Evolutionary conservation across 2,113 vertebrate species (phyloP).

Genomic region (Corydoras maculifer): DNA sequence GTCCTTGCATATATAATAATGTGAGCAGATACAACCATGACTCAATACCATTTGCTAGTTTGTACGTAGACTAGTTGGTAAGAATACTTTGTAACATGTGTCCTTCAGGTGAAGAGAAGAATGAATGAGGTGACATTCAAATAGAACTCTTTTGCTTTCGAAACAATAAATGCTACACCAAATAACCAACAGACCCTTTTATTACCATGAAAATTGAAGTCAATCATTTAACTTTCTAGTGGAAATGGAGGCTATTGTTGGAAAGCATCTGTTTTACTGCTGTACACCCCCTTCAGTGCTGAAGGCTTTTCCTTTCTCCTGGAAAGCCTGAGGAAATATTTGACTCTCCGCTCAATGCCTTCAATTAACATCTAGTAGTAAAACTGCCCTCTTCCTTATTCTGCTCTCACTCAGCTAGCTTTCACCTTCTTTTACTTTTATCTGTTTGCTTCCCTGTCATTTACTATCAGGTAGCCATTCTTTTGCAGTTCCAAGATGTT

Average conservation of each 20-base stretch:
- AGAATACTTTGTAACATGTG: neutral
- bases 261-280: constrained; percentile 59
- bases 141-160: constrained; percentile 13
- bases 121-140: constrained; percentile 1
- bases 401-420: constrained; percentile 46
- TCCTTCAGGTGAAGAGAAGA: neutral
- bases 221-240: constrained; percentile 41
- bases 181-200: constrained; percentile 28
- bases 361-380: constrained; percentile 60
- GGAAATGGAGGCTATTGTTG: constrained; percentile 49
- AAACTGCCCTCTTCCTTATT: constrained; percentile 51
- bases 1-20: too few relatives aligned
- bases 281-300: constrained; percentile 44
- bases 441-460: constrained; percentile 53
- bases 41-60: neutral
- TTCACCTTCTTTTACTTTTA: constrained; percentile 50
- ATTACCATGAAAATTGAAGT: constrained; percentile 43
- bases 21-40: too few relatives aligned
- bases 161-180: constrained; percentile 11
- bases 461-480: constrained; percentile 60
- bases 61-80: neutral
- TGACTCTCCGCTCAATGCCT: constrained; percentile 53
- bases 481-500: constrained; percentile 47
- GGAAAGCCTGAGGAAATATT: constrained; percentile 52
- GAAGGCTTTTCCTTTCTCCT: constrained; percentile 46